Percentiles rank a stretch among this genome's conserved stretches.
These are phyloP conservation scores for Rhabdomys pumilio DNA, from an alignment of 2,797 vertebrate genomes.

Conservation along the genomic window DNA sequence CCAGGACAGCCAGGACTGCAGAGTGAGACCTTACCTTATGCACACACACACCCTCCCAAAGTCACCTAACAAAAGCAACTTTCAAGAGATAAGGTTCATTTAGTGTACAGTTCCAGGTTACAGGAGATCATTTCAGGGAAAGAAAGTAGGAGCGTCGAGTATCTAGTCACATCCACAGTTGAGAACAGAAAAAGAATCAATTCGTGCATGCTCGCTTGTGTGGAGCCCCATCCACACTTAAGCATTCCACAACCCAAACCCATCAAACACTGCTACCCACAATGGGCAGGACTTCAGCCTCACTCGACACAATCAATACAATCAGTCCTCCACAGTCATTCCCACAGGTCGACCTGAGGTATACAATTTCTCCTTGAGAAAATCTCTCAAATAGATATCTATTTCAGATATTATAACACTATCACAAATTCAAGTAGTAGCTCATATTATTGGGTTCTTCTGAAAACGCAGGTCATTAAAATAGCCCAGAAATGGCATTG, in stretches of 20 bases:
- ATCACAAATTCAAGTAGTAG: slow-evolving; percentile 74
- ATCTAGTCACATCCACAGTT: neutral
- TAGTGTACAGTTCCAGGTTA: neutral
- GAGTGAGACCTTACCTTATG: neutral
- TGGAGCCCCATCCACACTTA: neutral
- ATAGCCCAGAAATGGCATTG: slow-evolving; percentile 74
- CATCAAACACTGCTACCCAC: neutral
- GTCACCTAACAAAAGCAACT: neutral
- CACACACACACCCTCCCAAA: too few species aligned
- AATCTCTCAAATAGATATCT: neutral
- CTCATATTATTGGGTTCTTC: slow-evolving; percentile 68
- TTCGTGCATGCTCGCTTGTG: too few species aligned
- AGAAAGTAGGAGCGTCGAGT: neutral
- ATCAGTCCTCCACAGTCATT: neutral
- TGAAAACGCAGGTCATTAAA: slow-evolving; percentile 80
- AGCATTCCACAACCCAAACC: neutral
- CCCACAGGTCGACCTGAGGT: neutral
- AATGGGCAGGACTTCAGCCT: neutral
- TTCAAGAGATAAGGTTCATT: neutral
- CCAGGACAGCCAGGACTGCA: neutral
- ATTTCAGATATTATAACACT: slow-evolving; percentile 60
- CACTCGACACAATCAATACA: neutral
- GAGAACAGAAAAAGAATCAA: neutral
- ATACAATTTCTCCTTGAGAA: neutral
- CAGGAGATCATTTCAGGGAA: neutral